Evolutionary conservation across 2,113 vertebrate species (phyloP).

Genomic region (Amazona vittata): DNA sequence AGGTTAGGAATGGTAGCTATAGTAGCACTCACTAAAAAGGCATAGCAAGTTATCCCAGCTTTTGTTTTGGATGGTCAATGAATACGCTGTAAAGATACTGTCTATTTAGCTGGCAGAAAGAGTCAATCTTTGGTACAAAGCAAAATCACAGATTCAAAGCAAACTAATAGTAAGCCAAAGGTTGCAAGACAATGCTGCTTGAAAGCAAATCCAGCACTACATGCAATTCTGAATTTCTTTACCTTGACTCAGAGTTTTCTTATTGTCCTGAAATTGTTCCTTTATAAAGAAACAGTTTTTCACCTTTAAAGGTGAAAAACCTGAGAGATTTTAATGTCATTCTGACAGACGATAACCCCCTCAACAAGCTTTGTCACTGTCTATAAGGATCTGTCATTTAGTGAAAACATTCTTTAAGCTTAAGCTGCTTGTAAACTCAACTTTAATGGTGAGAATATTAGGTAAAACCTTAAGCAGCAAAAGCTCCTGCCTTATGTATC

Average conservation of each 20-base stretch:
- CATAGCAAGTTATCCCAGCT: neutral
- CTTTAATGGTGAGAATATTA: neutral
- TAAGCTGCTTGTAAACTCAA: neutral
- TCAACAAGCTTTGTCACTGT: neutral
- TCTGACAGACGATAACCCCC: neutral
- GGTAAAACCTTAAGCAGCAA: neutral
- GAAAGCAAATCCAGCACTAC: neutral
- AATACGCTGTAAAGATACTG: neutral
- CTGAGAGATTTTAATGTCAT: neutral
- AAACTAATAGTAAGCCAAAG: neutral
- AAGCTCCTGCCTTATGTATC: neutral
- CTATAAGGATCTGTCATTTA: slow-evolving; percentile 12
- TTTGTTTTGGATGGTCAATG: neutral
- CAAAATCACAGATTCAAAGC: neutral
- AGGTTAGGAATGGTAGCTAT: neutral
- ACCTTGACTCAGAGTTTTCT: neutral
- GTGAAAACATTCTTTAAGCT: neutral
- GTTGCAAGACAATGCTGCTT: neutral
- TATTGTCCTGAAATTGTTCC: neutral
- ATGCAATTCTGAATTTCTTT: neutral
- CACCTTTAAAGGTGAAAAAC: neutral
- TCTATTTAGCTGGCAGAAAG: neutral
- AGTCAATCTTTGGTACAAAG: neutral
- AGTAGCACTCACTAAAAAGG: neutral
- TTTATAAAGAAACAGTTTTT: neutral